Evolutionary conservation across 2,888 invertebrate genomes (phyloP).

Genomic region (Zaprionus obscuricornis): DNA sequence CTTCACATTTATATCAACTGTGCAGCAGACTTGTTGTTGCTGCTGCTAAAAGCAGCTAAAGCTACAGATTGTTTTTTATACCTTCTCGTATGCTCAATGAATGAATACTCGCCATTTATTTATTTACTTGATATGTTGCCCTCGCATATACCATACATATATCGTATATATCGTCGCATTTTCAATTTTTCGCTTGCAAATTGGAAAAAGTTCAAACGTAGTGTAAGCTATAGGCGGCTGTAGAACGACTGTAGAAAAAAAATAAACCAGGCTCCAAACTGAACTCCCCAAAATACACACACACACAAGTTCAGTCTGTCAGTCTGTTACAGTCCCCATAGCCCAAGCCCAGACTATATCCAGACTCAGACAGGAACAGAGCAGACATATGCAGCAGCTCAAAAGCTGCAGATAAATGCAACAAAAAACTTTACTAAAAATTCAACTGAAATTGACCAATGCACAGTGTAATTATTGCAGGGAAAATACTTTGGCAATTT

Average conservation of each 20-base stretch:
- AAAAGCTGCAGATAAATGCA: conserved; percentile 73
- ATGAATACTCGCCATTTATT: conserved; percentile 62
- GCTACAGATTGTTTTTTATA: conserved; percentile 66
- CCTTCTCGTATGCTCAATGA: conserved; percentile 9
- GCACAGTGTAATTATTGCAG: conserved; percentile 62
- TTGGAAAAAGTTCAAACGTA: conserved; percentile 73
- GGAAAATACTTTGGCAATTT: not conserved
- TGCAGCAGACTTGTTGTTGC: conserved; percentile 61
- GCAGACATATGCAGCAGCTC: conserved; percentile 65
- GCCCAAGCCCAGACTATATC: conserved; percentile 8
- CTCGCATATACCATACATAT: conserved; percentile 35
- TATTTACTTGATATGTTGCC: conserved; percentile 59
- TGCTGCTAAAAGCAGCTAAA: conserved; percentile 60
- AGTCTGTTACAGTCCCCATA: conserved; percentile 16
- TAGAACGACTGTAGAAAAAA: no score
- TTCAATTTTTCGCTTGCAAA: conserved; percentile 78
- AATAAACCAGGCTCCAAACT: no score
- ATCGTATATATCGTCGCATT: conserved; percentile 63
- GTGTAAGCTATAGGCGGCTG: no score
- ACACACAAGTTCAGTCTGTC: conserved; percentile 4
- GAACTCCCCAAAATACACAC: conserved; percentile 31
- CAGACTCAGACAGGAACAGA: conserved; percentile 40
- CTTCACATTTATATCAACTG: conserved; percentile 54
- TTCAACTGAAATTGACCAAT: conserved; percentile 40
- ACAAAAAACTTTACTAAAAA: conserved; percentile 33